Percentiles rank a stretch among this genome's conserved stretches.
These are phyloP conservation scores for Puma concolor DNA, from an alignment of 2,113 vertebrate genomes.

Conservation along the genomic window DNA sequence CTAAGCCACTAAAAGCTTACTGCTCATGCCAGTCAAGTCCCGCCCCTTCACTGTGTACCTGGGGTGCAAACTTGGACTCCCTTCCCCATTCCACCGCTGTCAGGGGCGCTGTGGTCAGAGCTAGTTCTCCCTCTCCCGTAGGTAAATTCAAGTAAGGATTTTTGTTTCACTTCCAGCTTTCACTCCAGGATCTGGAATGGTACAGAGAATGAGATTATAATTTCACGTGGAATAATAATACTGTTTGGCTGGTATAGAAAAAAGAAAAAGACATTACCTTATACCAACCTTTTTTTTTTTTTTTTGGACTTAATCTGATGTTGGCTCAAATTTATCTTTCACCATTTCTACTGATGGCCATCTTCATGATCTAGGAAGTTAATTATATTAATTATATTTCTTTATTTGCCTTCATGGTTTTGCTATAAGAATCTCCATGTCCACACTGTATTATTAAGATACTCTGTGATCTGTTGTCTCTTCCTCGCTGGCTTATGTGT, in stretches of 20 bases:
- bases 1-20: neutral
- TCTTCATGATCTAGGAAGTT: neutral
- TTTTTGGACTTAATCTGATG: neutral
- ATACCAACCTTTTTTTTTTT: neutral
- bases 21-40: accelerated
- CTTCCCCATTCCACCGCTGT: neutral
- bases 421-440: neutral
- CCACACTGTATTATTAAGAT: neutral
- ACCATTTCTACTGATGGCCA: neutral
- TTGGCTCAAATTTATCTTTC: neutral
- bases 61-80: neutral
- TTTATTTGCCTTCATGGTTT: neutral
- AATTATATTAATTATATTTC: neutral
- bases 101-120: neutral
- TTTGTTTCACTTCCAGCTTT: neutral
- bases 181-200: neutral
- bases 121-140: accelerated
- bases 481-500: neutral
- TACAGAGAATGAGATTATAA: neutral
- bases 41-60: accelerated
- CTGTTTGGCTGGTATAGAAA: neutral
- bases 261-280: neutral
- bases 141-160: neutral
- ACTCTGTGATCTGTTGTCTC: neutral
- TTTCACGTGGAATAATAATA: neutral